Evolutionary conservation across 2,797 vertebrate genomes (phyloP).

Genomic region (Lophotriccus pileatus): DNA sequence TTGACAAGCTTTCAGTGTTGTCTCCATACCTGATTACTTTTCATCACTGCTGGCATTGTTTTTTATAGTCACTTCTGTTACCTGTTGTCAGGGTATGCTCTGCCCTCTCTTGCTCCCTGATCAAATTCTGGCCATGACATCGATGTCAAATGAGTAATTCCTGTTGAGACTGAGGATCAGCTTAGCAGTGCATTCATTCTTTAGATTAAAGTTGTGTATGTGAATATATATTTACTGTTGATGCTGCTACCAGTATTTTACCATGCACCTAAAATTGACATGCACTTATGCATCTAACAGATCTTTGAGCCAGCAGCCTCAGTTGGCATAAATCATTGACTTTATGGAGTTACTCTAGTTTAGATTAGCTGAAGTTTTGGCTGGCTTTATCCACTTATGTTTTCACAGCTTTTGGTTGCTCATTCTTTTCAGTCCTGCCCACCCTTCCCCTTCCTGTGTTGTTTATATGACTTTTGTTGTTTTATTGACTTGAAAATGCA

Average conservation of each 20-base stretch:
- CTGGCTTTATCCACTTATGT: neutral
- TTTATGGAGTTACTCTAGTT: neutral
- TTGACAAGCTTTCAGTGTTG: neutral
- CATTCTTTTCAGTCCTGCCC: neutral
- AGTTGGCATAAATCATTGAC: neutral
- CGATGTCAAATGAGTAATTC: neutral
- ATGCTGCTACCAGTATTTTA: neutral
- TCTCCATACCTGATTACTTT: neutral
- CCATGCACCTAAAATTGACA: neutral
- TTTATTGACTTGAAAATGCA: neutral
- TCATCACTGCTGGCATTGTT: neutral
- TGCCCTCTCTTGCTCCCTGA: neutral
- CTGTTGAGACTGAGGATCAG: neutral
- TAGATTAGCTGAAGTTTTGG: neutral
- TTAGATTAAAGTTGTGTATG: neutral
- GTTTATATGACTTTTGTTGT: neutral
- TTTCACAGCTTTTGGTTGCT: conserved; percentile 26
- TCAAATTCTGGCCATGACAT: neutral
- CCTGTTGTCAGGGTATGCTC: neutral
- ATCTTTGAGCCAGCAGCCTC: neutral
- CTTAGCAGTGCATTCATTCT: neutral
- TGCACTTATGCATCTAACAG: neutral
- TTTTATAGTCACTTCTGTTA: neutral
- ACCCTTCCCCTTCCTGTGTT: conserved; percentile 23
- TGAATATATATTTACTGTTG: neutral